phyloP scores from a whole-genome alignment of 1,140 invertebrate genomes.

The Drosophila varians region DNA sequence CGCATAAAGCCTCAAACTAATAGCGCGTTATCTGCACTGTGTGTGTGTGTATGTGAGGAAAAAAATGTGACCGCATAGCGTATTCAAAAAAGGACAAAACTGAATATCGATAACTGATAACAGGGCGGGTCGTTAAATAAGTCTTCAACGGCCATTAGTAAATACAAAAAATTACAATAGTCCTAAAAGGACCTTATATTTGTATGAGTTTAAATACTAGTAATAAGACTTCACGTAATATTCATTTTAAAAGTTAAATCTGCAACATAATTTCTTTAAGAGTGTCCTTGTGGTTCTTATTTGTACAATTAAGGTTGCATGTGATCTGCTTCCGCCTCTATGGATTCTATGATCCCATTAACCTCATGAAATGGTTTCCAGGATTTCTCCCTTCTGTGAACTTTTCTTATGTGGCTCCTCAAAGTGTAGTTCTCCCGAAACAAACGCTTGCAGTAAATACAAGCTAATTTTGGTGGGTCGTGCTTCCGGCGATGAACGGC shows the following conservation, averaged over 20 bases:
- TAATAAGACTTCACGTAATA: too few species aligned
- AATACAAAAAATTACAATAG: background rate
- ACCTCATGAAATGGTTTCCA: background rate
- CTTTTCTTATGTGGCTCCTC: slow-evolving; percentile 28
- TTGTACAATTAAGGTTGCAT: too few species aligned
- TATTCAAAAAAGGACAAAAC: background rate
- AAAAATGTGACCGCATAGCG: background rate
- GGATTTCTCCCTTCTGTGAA: slow-evolving; percentile 1
- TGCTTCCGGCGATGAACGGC: slow-evolving; percentile 46
- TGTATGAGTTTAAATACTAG: too few species aligned
- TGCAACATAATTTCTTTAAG: too few species aligned
- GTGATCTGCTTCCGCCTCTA: background rate
- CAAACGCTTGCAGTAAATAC: slow-evolving; percentile 25
- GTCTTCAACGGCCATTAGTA: background rate
- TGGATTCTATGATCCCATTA: background rate
- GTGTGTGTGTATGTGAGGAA: slow-evolving; percentile 1
- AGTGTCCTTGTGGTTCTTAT: too few species aligned
- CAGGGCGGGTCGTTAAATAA: slow-evolving; percentile 16
- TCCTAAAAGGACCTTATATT: too few species aligned
- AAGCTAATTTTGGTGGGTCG: background rate
- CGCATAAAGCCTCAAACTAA: slow-evolving; percentile 13
- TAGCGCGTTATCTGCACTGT: slow-evolving; percentile 1
- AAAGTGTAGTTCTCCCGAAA: slow-evolving; percentile 36
- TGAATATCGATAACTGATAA: slow-evolving; percentile 12
- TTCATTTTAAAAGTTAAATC: too few species aligned